Conservation (phyloP, 2,113 vertebrate genomes). For the Sorex fumeus region DNA sequence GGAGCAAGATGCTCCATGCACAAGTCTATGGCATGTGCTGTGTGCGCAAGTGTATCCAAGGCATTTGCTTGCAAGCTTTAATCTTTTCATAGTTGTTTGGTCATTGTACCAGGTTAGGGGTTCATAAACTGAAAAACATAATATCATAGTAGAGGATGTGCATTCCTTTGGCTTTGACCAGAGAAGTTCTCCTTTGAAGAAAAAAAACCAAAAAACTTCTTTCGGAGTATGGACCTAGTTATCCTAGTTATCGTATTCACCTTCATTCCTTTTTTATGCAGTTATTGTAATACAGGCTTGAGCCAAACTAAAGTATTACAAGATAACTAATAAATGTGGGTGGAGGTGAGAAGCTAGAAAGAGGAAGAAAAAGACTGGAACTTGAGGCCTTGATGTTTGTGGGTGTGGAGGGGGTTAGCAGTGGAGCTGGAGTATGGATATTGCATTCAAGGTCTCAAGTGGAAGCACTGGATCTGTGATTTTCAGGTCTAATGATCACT, state of each 20-base stretch:
- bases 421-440: neutral
- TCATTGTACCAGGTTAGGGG: neutral
- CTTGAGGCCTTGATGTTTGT: neutral
- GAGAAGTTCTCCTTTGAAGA: slow-evolving; percentile 12
- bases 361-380: neutral
- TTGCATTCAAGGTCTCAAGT: slow-evolving; percentile 19
- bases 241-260: slow-evolving; percentile 21
- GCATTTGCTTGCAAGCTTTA: neutral
- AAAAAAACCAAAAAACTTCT: neutral
- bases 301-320: slow-evolving; percentile 34
- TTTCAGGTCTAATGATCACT: slow-evolving; percentile 44
- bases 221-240: slow-evolving; percentile 13
- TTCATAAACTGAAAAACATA: slow-evolving; percentile 12
- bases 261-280: slow-evolving; percentile 14
- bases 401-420: neutral
- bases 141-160: neutral
- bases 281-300: slow-evolving; percentile 28
- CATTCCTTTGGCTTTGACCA: slow-evolving; percentile 21
- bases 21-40: neutral
- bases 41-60: neutral
- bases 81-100: slow-evolving; percentile 21
- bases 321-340: neutral
- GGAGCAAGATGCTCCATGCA: slow-evolving; percentile 21
- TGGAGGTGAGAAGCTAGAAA: neutral
- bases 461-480: neutral